These are phyloP conservation scores for Scyliorhinus canicula DNA, from an alignment of 2,797 vertebrate species.

Conservation along the genomic window DNA sequence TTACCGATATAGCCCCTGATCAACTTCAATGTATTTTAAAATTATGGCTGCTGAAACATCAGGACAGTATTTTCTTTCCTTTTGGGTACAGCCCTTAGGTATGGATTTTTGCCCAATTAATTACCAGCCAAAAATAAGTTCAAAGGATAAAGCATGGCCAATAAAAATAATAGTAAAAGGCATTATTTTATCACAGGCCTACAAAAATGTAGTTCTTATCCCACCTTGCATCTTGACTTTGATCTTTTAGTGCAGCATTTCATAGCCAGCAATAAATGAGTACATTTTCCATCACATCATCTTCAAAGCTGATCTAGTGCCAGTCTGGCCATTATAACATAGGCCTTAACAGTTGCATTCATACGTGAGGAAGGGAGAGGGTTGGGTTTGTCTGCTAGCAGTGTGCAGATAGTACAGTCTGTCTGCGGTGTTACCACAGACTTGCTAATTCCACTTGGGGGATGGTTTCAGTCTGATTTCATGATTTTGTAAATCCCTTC, in stretches of 20 bases:
- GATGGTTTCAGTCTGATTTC: not conserved
- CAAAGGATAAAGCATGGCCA: not conserved
- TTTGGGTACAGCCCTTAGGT: not conserved
- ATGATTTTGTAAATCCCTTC: not conserved
- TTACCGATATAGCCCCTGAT: not conserved
- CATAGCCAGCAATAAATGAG: slow-evolving; percentile 20
- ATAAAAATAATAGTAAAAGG: slow-evolving; percentile 7
- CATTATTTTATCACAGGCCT: slow-evolving; percentile 22
- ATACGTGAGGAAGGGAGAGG: too few species aligned
- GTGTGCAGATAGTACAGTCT: not conserved
- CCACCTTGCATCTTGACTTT: slow-evolving; percentile 23
- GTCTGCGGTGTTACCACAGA: not conserved
- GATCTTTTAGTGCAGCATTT: slow-evolving; percentile 4
- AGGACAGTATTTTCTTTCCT: not conserved
- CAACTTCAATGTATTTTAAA: not conserved
- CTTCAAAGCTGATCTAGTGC: slow-evolving; percentile 23
- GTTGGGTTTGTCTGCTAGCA: not conserved
- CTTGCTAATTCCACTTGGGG: not conserved
- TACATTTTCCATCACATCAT: slow-evolving; percentile 25
- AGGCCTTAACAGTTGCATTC: not conserved
- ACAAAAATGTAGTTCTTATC: slow-evolving; percentile 17
- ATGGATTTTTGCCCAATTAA: slow-evolving; percentile 22
- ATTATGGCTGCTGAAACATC: not conserved
- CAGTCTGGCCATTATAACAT: not conserved
- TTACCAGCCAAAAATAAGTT: slow-evolving; percentile 28